A percentile compares a stretch with the other conserved stretches of the same genome.
Evolutionary conservation across 2,113 vertebrate genomes (phyloP).

Genomic region (Hippocampus guttulatus): DNA sequence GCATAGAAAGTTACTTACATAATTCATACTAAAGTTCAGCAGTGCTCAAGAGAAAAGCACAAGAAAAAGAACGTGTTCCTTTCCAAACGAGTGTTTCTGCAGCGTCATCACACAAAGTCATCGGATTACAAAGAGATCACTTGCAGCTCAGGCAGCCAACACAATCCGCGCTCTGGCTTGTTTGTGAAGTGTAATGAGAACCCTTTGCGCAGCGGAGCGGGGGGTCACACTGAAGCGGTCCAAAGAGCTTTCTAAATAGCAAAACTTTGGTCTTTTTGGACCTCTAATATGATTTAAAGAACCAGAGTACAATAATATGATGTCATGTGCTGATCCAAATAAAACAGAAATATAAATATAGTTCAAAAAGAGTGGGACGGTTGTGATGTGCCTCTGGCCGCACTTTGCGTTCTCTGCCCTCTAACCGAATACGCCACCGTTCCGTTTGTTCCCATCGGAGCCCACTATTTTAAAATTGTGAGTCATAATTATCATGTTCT

Average conservation of each 20-base stretch:
- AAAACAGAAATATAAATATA: slow-evolving; percentile 7
- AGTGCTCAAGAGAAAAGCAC: neutral
- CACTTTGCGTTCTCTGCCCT: neutral
- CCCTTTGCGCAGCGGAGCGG: neutral
- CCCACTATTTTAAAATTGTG: neutral
- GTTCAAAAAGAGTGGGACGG: neutral
- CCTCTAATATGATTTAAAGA: slow-evolving; percentile 6
- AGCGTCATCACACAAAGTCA: neutral
- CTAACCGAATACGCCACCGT: neutral
- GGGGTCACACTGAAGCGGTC: neutral
- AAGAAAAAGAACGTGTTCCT: neutral
- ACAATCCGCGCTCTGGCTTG: neutral
- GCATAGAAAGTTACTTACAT: no score
- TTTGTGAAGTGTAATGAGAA: neutral
- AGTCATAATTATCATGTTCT: slow-evolving; percentile 13
- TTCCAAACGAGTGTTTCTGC: neutral
- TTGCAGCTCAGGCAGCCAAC: neutral
- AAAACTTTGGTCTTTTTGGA: neutral
- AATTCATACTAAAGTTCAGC: neutral
- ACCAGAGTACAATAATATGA: neutral
- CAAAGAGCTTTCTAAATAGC: neutral
- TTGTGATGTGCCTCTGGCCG: neutral
- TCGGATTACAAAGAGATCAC: neutral
- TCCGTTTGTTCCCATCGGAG: slow-evolving; percentile 2
- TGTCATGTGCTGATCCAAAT: slow-evolving; percentile 1